Base-by-base conservation (phyloP, 2,888 invertebrate species). In the Lycia hirtaria region DNA sequence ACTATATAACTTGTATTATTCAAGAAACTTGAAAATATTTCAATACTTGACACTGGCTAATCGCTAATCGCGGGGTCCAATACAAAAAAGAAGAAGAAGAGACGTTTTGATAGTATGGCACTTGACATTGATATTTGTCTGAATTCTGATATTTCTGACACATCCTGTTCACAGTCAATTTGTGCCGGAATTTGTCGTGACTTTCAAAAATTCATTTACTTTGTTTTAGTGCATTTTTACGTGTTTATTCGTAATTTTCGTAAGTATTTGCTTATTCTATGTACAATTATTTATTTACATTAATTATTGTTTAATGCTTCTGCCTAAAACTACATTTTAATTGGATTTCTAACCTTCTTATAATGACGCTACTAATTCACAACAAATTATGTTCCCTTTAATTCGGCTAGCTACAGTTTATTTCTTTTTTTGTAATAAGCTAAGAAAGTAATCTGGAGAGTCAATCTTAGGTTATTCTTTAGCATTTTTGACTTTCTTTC, bases 161-260 rank as follows among this genome's bases (percentile, higher is more conserved):
- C 3, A 17, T 6, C 2, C 1, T 3, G 7, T 35, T 35, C 17
- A 35, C 17, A 17, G 35, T 4, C 0, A 12, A 7, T 1, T 40
- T n/a, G 2, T 28, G 66, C 74, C 76, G 75, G 65, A 70, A 12
- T 53, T 56, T 64, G 77, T 73, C 79, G 86, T 87, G 87, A 87
- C 87, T 87, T 81, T 87, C 84, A 80, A 73, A 81, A 83, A 76
- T 48, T 56, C 35, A 40, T 35, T 35, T 47, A 1, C 2, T 17
- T 15, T 47, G 52, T 65, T 43, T 33, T 45, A 20, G 15, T 49
- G 40, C 10, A 30, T 24, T 53, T 65, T 45, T 67, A 32, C 50
- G 22, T 32, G 24, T 26, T 52, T 40, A 33, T 10, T 33, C 10
- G 19, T 49, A 56, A 58, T 54, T 56, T 22, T 22, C 38, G 57